phyloP scores from a whole-genome alignment of 2,113 vertebrate genomes.

The Numida meleagris region DNA sequence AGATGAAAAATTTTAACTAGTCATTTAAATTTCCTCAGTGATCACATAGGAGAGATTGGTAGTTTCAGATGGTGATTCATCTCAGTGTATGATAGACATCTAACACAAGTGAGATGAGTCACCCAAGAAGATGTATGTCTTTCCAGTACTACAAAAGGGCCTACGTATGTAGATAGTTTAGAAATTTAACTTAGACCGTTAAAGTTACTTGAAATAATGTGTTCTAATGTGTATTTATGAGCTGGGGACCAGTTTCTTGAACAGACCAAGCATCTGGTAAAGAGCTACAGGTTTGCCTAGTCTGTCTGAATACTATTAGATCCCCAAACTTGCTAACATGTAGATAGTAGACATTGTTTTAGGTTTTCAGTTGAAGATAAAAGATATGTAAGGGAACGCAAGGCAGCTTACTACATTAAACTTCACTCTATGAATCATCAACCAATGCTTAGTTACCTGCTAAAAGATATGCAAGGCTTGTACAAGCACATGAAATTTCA shows the following conservation, averaged over 20 bases:
- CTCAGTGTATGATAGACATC: neutral
- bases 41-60: neutral
- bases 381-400: neutral
- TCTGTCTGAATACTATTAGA: neutral
- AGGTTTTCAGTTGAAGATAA: neutral
- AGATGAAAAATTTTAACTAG: neutral
- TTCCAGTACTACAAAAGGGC: neutral
- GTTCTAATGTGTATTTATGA: neutral
- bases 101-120: neutral
- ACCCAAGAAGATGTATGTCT: neutral
- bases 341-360: neutral
- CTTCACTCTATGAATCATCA: neutral
- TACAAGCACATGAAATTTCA: neutral
- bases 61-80: conserved; percentile 23
- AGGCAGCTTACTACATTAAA: neutral
- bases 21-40: neutral
- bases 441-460: neutral
- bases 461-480: neutral
- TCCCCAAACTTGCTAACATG: neutral
- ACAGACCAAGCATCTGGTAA: neutral
- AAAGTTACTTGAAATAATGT: neutral
- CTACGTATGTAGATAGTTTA: neutral
- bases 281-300: neutral
- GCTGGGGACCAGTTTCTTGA: neutral
- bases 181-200: neutral